Evolutionary conservation across 2,797 vertebrate genomes (phyloP).

Genomic region (Alfaro cultratus): DNA sequence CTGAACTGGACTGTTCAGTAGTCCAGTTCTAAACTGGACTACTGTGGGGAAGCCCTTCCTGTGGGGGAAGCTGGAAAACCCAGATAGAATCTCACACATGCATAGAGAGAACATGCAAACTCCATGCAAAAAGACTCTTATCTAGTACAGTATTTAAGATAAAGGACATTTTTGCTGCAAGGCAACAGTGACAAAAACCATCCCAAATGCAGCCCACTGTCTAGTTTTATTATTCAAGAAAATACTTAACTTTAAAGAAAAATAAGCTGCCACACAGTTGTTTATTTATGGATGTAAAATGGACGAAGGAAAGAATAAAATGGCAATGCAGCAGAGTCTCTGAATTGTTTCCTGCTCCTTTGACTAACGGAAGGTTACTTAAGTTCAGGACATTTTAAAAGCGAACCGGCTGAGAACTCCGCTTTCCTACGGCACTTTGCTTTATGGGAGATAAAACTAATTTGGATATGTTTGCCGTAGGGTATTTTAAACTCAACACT

Average conservation of each 20-base stretch:
- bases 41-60: too few relatives aligned
- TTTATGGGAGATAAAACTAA: not conserved
- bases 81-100: not conserved
- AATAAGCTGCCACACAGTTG: not conserved
- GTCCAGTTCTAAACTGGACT: too few relatives aligned
- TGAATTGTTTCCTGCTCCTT: not conserved
- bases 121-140: not conserved
- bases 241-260: not conserved
- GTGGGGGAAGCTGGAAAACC: too few relatives aligned
- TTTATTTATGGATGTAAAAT: not conserved
- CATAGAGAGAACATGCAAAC: not conserved
- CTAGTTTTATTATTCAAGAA: not conserved
- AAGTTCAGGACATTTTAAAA: not conserved
- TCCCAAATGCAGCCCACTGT: not conserved
- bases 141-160: not conserved
- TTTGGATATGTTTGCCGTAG: not conserved
- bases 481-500: not conserved
- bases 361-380: not conserved
- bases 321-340: too few relatives aligned
- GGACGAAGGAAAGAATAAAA: too few relatives aligned
- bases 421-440: not conserved
- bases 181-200: not conserved
- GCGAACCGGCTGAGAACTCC: not conserved
- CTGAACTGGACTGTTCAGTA: too few relatives aligned
- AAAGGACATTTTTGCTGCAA: not conserved